Evolutionary conservation across 2,113 vertebrate species (phyloP).

Genomic region (Equus quagga): DNA sequence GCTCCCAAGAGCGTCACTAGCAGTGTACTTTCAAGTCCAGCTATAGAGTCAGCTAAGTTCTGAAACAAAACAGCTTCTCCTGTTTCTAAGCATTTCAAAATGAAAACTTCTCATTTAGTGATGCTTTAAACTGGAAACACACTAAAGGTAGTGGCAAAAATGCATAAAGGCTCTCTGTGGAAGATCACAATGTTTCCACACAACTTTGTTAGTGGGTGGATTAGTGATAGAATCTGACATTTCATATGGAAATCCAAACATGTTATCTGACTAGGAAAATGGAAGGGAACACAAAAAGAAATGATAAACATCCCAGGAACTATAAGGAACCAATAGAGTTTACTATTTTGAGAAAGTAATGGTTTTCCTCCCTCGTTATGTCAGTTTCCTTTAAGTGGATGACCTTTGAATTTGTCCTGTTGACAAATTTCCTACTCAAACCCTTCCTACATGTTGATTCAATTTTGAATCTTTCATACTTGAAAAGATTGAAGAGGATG

Average conservation of each 20-base stretch:
- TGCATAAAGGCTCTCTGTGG: not conserved
- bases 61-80: not conserved
- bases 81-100: constrained; percentile 26
- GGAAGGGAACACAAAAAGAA: not conserved
- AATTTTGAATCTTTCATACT: constrained; percentile 26
- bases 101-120: not conserved
- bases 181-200: not conserved
- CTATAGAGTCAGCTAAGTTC: not conserved
- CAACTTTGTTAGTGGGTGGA: not conserved
- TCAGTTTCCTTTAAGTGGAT: not conserved
- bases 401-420: not conserved
- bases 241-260: not conserved
- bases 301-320: not conserved
- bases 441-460: not conserved
- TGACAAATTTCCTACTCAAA: constrained; percentile 39
- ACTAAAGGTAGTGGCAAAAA: not conserved
- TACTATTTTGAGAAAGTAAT: not conserved
- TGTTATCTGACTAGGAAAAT: not conserved
- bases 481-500: constrained; percentile 35
- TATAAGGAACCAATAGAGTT: not conserved
- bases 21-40: not conserved
- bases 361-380: not conserved
- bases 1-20: too few relatives aligned
- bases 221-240: not conserved
- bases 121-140: not conserved